phyloP scores from a whole-genome alignment of 1,140 invertebrate genomes.

The Sinella curviseta region DNA sequence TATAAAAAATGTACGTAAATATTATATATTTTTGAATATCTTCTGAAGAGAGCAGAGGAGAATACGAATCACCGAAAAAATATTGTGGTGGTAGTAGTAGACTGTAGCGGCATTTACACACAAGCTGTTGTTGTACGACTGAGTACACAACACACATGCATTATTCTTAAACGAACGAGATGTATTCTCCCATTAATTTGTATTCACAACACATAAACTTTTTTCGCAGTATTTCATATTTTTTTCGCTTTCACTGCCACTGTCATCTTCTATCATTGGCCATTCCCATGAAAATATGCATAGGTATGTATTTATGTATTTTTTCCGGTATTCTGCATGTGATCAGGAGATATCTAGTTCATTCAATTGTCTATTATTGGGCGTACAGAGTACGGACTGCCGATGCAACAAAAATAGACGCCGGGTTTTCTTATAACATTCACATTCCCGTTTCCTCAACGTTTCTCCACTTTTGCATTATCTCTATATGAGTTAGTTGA shows the following conservation, averaged over 20 bases:
- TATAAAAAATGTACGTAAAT: not conserved
- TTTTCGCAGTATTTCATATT: slow-evolving; percentile 24
- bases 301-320: not conserved
- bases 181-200: slow-evolving; percentile 4
- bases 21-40: not conserved
- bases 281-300: not conserved
- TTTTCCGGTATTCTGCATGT: not conserved
- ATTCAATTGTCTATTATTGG: no score
- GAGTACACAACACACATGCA: not conserved
- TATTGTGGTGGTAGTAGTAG: not conserved
- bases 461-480: no score
- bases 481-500: no score
- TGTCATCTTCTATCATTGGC: not conserved
- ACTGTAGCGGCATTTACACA: not conserved
- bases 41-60: not conserved
- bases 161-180: not conserved
- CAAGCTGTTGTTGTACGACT: not conserved
- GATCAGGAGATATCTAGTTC: no score
- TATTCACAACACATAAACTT: not conserved
- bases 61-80: not conserved
- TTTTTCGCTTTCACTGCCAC: slow-evolving; percentile 14
- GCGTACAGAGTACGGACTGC: no score
- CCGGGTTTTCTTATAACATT: no score
- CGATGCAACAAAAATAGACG: no score
- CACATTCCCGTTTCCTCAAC: no score